A percentile compares a stretch with the other conserved stretches of the same genome.
These are phyloP conservation scores for Tragelaphus eurycerus DNA, from an alignment of 2,797 vertebrate species.

Conservation along the genomic window DNA sequence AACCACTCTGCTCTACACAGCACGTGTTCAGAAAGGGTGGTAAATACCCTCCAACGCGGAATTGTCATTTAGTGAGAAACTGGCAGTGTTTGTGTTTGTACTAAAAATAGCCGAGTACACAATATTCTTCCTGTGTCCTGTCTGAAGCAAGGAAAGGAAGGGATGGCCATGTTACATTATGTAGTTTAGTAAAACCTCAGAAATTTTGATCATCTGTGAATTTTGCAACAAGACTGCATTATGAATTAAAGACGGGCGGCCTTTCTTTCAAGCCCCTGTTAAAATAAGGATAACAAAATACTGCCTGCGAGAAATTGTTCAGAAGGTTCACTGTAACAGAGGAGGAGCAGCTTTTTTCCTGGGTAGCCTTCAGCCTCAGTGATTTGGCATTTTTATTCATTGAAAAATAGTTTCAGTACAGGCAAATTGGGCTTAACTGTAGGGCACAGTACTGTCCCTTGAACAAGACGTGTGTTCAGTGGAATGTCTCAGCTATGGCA, in stretches of 20 bases:
- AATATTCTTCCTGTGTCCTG: background rate
- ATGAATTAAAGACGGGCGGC: background rate
- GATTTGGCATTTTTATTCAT: constrained; percentile 23
- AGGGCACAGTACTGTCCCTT: background rate
- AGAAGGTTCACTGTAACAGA: background rate
- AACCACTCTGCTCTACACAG: background rate
- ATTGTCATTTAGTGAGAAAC: background rate
- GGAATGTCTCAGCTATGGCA: background rate
- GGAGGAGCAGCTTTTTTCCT: constrained; percentile 23
- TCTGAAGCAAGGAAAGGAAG: background rate
- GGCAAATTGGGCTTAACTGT: background rate
- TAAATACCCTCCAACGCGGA: background rate
- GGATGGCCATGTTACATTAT: background rate
- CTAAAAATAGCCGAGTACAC: constrained; percentile 21
- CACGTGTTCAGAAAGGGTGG: background rate
- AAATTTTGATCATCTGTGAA: constrained; percentile 26
- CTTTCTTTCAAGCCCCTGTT: constrained; percentile 18
- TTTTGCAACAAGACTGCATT: constrained; percentile 25
- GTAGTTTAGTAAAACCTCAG: constrained; percentile 11
- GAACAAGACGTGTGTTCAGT: background rate
- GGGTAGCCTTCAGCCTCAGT: background rate
- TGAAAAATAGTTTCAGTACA: background rate
- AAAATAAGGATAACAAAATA: background rate
- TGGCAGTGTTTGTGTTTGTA: background rate
- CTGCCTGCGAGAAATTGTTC: background rate